phyloP scores from a whole-genome alignment of 2,113 vertebrate species.

The Callopanchax toddi region DNA sequence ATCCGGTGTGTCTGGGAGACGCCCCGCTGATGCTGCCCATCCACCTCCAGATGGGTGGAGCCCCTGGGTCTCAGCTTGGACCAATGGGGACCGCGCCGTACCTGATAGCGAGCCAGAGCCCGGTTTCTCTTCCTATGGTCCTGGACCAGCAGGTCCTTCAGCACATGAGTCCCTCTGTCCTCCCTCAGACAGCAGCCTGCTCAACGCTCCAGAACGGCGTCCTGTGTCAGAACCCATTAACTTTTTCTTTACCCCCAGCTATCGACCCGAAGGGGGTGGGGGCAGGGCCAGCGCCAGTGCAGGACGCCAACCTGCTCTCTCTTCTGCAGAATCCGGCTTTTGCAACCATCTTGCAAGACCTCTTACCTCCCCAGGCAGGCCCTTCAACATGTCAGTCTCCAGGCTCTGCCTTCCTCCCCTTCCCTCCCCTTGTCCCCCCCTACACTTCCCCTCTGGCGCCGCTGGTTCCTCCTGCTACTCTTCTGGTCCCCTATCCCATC shows the following conservation, averaged over 20 bases:
- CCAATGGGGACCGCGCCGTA: slow-evolving; percentile 85
- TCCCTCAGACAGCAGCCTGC: slow-evolving; percentile 82
- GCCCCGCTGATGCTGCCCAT: slow-evolving; percentile 93
- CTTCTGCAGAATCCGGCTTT: slow-evolving; percentile 91
- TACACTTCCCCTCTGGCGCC: slow-evolving; percentile 89
- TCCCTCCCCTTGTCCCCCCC: slow-evolving; percentile 81
- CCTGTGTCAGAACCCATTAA: slow-evolving; percentile 81
- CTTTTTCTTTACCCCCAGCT: slow-evolving; percentile 75
- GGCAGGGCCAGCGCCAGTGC: too few species aligned
- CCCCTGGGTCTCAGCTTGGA: slow-evolving; percentile 83
- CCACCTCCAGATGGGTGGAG: slow-evolving; percentile 90
- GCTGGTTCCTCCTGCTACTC: slow-evolving; percentile 91
- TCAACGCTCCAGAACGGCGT: slow-evolving; percentile 84
- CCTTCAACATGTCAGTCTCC: slow-evolving; percentile 83
- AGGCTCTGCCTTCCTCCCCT: slow-evolving; percentile 72
- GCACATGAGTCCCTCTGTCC: slow-evolving; percentile 89
- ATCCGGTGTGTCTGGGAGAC: slow-evolving; percentile 95
- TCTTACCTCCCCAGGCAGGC: slow-evolving; percentile 85
- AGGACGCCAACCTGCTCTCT: slow-evolving; percentile 86
- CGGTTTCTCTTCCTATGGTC: slow-evolving; percentile 90
- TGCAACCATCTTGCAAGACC: slow-evolving; percentile 91
- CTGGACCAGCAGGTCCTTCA: slow-evolving; percentile 96
- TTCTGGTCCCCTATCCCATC: slow-evolving; percentile 93
- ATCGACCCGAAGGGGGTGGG: slow-evolving; percentile 85
- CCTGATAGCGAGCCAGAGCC: slow-evolving; percentile 90